phyloP scores from a whole-genome alignment of 2,113 vertebrate genomes.

The Phrynocephalus versicolor region DNA sequence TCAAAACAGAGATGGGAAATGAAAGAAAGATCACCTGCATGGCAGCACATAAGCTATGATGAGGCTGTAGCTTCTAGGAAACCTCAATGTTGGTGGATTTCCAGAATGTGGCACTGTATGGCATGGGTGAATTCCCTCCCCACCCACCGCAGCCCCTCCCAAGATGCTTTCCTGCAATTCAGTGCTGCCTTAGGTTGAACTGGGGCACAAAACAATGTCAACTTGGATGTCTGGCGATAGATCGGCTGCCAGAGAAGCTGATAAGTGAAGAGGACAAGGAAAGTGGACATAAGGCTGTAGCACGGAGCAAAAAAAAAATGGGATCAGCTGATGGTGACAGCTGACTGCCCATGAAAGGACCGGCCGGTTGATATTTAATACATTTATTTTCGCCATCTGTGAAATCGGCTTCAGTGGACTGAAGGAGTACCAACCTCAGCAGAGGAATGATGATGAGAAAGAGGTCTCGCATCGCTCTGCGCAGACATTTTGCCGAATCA shows the following conservation, averaged over 20 bases:
- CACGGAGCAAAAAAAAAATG: neutral
- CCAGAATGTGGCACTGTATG: neutral
- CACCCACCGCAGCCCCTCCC: neutral
- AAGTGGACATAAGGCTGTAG: neutral
- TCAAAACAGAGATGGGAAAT: neutral
- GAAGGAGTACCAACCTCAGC: neutral
- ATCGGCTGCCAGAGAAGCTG: neutral
- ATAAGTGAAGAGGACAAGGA: neutral
- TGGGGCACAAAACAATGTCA: neutral
- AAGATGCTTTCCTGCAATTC: constrained; percentile 2
- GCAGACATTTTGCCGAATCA: neutral
- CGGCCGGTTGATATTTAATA: neutral
- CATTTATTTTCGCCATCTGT: neutral
- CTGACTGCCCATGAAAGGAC: neutral
- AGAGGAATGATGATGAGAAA: neutral
- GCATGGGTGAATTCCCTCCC: neutral
- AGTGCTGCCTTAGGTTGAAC: neutral
- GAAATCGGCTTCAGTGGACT: neutral
- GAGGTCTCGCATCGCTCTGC: neutral
- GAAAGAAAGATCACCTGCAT: constrained; percentile 6
- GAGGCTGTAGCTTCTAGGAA: neutral
- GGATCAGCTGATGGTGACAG: neutral
- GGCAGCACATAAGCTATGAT: neutral
- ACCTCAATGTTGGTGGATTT: constrained; percentile 33
- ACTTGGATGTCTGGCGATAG: fast-evolving